Conservation (phyloP, 2,113 vertebrate genomes). For the Xiphophorus maculatus region DNA sequence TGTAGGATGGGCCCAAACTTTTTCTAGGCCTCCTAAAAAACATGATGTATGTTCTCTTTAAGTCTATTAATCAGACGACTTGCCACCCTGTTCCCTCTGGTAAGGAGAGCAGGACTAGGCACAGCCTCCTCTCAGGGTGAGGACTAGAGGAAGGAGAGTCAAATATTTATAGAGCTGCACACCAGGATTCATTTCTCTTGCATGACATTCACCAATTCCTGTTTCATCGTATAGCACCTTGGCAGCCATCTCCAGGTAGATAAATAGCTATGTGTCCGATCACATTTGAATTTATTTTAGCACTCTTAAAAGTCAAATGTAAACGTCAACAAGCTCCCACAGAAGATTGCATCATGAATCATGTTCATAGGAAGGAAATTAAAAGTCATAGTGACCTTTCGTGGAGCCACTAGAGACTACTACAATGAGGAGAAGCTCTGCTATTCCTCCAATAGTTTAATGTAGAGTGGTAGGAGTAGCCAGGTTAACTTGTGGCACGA, state of each 20-base stretch:
- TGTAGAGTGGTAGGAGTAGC: constrained; percentile 64
- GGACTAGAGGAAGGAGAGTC: constrained; percentile 66
- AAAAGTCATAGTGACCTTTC: constrained; percentile 73
- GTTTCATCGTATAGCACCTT: constrained; percentile 64
- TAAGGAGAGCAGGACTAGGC: constrained; percentile 71
- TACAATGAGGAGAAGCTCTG: constrained; percentile 38
- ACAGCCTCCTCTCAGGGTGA: constrained; percentile 61
- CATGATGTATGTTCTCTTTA: constrained; percentile 77
- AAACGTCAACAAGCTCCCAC: constrained; percentile 60
- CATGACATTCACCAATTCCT: constrained; percentile 67
- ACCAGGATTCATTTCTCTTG: constrained; percentile 67
- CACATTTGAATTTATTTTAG: constrained; percentile 63
- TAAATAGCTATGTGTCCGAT: constrained; percentile 55
- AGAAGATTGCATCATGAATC: constrained; percentile 58
- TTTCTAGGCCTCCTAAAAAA: constrained; percentile 78
- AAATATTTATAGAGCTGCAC: constrained; percentile 78
- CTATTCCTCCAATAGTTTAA: constrained; percentile 59
- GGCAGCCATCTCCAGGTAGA: constrained; percentile 61
- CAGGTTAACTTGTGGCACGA: constrained; percentile 61
- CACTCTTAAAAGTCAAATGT: constrained; percentile 58
- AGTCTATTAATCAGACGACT: constrained; percentile 77
- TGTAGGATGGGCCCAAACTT: constrained; percentile 72
- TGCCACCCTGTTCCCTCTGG: constrained; percentile 76
- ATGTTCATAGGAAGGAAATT: constrained; percentile 51
- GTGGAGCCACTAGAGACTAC: constrained; percentile 50